These are phyloP conservation scores for Chaetogeoica ovagalla DNA, from an alignment of 2,888 invertebrate species.

Conservation along the genomic window DNA sequence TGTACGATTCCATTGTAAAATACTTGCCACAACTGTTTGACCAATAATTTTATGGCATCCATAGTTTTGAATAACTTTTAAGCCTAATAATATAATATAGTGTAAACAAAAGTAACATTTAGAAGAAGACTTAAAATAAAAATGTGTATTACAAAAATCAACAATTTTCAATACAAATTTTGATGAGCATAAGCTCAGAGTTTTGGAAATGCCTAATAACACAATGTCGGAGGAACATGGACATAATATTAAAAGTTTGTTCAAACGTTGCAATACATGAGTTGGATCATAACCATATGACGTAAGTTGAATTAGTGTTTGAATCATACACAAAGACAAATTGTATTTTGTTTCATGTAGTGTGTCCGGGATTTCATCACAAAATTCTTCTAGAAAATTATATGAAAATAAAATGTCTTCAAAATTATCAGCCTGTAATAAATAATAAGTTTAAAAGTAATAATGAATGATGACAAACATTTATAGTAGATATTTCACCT, in stretches of 20 bases:
- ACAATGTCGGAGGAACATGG: constrained; percentile 28
- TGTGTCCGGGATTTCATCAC: constrained; percentile 10
- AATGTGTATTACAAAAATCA: constrained; percentile 28
- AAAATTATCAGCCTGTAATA: constrained; percentile 28
- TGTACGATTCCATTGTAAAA: constrained; percentile 41
- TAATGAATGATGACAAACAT: not conserved
- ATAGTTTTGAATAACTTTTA: constrained; percentile 27
- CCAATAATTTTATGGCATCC: constrained; percentile 46
- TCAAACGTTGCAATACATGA: not conserved
- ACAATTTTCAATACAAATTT: constrained; percentile 27
- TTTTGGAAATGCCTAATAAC: constrained; percentile 18
- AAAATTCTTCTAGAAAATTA: constrained; percentile 37
- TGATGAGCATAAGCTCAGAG: constrained; percentile 21
- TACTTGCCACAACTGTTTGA: constrained; percentile 21
- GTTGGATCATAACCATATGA: constrained; percentile 30
- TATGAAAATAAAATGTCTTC: constrained; percentile 18
- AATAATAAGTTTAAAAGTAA: constrained; percentile 1
- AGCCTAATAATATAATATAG: constrained; percentile 3
- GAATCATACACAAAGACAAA: constrained; percentile 42
- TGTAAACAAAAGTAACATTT: not conserved
- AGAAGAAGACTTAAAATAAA: not conserved
- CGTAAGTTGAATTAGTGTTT: constrained; percentile 26
- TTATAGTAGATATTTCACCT: constrained; percentile 15
- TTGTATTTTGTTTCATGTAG: constrained; percentile 33
- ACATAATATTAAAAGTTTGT: constrained; percentile 33